Percentiles rank a stretch among this genome's conserved stretches.
phyloP scores from a whole-genome alignment of 1,140 invertebrate genomes.

The Bicyclus anynana region DNA sequence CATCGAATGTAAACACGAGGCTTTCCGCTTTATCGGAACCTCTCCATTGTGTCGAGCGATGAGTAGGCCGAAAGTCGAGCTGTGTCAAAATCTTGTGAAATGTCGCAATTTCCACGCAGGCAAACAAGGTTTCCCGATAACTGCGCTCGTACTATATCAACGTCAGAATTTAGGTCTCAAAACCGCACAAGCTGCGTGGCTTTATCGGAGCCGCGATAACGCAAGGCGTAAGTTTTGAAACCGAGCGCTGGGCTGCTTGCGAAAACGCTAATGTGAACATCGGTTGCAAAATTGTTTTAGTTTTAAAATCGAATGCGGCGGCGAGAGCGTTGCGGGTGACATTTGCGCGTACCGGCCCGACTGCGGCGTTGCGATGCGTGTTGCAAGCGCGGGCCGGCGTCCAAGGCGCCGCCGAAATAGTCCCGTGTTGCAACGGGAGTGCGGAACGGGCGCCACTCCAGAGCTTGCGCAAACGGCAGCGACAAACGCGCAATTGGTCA shows the following conservation, averaged over 20 bases:
- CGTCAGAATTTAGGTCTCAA: conserved; percentile 67
- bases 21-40: background rate
- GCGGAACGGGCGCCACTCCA: conserved; percentile 65
- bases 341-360: no score
- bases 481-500: conserved; percentile 45
- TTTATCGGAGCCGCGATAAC: conserved; percentile 73
- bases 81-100: conserved; percentile 32
- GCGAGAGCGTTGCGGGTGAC: conserved; percentile 34
- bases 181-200: conserved; percentile 57
- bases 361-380: conserved; percentile 72
- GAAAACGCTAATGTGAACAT: conserved; percentile 76
- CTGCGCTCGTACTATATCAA: conserved; percentile 28
- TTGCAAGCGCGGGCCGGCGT: conserved; percentile 70
- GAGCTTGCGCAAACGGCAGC: conserved; percentile 50
- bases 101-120: conserved; percentile 12
- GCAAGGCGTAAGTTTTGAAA: conserved; percentile 74
- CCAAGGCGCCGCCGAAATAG: conserved; percentile 68
- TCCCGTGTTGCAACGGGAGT: conserved; percentile 71
- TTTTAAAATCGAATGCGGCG: conserved; percentile 68
- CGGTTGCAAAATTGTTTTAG: conserved; percentile 76
- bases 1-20: conserved; percentile 38
- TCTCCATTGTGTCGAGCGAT: no score
- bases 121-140: conserved; percentile 20
- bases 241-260: conserved; percentile 70
- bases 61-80: background rate